These are phyloP conservation scores for Excalfactoria chinensis DNA, from an alignment of 2,113 vertebrate genomes.

Conservation along the genomic window DNA sequence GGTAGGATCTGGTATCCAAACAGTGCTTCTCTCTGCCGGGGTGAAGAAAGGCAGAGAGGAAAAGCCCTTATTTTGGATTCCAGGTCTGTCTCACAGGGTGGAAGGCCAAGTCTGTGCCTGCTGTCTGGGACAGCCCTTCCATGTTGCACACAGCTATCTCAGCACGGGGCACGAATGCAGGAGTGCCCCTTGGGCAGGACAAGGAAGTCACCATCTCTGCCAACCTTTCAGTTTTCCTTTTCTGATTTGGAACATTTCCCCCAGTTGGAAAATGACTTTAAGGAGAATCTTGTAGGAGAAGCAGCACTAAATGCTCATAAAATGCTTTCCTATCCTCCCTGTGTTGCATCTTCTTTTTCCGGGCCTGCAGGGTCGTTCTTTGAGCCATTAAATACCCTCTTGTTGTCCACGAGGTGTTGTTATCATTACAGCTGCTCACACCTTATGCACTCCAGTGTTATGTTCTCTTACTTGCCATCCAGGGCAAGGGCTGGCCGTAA, in stretches of 20 bases:
- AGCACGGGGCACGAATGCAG: too few relatives aligned
- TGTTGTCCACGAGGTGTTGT: background rate
- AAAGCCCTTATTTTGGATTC: background rate
- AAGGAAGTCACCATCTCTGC: background rate
- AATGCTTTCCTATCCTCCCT: background rate
- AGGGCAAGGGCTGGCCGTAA: background rate
- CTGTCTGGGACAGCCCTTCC: background rate
- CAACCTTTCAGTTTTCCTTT: background rate
- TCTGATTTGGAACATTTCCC: background rate
- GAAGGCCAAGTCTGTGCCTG: background rate
- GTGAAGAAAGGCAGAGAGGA: background rate
- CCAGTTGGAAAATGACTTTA: background rate
- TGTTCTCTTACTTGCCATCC: background rate
- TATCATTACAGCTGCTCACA: background rate
- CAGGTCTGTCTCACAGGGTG: background rate
- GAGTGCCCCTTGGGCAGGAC: too few relatives aligned
- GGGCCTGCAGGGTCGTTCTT: background rate
- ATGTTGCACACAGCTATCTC: accelerated
- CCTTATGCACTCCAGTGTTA: background rate
- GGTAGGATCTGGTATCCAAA: background rate
- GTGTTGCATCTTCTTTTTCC: background rate
- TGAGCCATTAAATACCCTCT: background rate
- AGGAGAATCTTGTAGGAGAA: background rate
- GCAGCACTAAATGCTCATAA: background rate
- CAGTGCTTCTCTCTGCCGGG: accelerated